Base-by-base conservation (phyloP, 1,140 invertebrate genomes). In the Bombus waltoni region DNA sequence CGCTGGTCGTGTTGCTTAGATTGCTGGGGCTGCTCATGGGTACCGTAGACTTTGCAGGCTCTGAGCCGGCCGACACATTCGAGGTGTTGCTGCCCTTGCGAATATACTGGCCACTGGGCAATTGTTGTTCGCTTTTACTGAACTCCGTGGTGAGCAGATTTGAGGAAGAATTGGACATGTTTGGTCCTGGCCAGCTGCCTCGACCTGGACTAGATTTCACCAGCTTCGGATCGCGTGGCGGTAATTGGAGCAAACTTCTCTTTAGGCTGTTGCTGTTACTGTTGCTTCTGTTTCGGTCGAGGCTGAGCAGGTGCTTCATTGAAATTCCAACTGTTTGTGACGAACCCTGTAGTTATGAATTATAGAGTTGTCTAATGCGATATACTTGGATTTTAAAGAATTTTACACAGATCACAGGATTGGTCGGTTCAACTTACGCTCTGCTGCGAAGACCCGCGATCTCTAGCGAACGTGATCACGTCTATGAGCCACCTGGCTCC, bases 401-500 rank as follows among this genome's bases (percentile, higher is more conserved):
- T 42, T 35, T 18, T 32, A 65, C 28, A 28, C 25, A 28, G 15
- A 62, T 66, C 32, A 53, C 53, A n/a, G 25, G 22, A 32, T 53
- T 22, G 47, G 47, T 72, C 35, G 22, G 71, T 40, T 18, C 0
- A 65, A 93, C 89, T 92, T 91, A 94, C 93, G 81, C 89, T 92
- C 80, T 87, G 90, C 68, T 94, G 93, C 1, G 92, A 91, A 0
- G 86, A 88, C 22, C 94, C 96, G 90, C 98, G 97, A 92, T 99
- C 98, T 81, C 98, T 96, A 2, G 98, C 98, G 93, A 98, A 98
- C 1, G 98, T 97, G 65, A 99, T 98, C 5, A 99, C 97, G 91
- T 99, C 98, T 96, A 99, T 98, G 1, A 99, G 96, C 99, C 99
- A 99, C 25, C 99, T 96, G 6, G 98, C 97, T 40, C 97, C 97